A percentile compares a stretch with the other conserved stretches of the same genome.
These are phyloP conservation scores for Aspidiotus destructor DNA, from an alignment of 2,888 invertebrate genomes.

Conservation along the genomic window DNA sequence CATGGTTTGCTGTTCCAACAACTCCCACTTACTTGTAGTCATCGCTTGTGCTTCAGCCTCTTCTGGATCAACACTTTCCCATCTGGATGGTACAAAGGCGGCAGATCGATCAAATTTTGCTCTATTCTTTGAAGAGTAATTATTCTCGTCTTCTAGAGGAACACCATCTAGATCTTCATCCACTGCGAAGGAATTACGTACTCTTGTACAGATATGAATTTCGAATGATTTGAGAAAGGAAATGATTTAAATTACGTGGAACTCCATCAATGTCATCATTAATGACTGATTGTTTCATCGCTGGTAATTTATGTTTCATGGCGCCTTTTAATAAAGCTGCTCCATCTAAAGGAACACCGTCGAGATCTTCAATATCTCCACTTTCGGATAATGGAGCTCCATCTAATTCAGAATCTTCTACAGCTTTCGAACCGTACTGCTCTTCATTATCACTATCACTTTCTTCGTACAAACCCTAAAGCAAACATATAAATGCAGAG, in stretches of 20 bases:
- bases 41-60: constrained; percentile 71
- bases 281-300: constrained; percentile 51
- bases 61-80: constrained; percentile 91
- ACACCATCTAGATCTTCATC: constrained; percentile 39
- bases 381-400: constrained; percentile 53
- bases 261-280: constrained; percentile 62
- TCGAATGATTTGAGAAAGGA: background rate
- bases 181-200: constrained; percentile 34
- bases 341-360: constrained; percentile 63
- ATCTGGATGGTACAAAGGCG: constrained; percentile 82
- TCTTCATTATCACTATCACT: constrained; percentile 25
- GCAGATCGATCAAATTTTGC: constrained; percentile 45
- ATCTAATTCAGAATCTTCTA: constrained; percentile 43
- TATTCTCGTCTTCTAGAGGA: constrained; percentile 61
- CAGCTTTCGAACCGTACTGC: constrained; percentile 21
- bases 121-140: constrained; percentile 37
- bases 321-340: constrained; percentile 67
- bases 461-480: constrained; percentile 13
- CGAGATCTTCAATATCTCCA: constrained; percentile 47
- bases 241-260: constrained; percentile 45
- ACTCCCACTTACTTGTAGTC: constrained; percentile 82
- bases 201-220: background rate
- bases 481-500: background rate
- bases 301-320: constrained; percentile 46
- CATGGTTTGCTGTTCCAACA: constrained; percentile 49